Evolutionary conservation across 2,888 invertebrate genomes (phyloP).

Genomic region (Agapostemon virescens): DNA sequence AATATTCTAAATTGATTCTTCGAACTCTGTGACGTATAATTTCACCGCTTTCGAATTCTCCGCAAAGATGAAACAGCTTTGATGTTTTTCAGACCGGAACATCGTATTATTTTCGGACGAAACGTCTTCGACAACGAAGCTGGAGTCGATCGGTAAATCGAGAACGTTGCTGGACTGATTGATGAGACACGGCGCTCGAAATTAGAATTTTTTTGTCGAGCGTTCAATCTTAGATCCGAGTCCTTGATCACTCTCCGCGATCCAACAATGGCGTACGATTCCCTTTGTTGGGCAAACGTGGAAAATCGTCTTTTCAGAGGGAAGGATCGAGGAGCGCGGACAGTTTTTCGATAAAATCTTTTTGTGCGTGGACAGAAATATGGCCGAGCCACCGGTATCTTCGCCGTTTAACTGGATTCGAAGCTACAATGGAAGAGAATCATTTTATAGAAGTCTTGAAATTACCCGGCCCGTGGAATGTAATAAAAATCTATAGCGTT

Average conservation of each 20-base stretch:
- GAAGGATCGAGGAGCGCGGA: slow-evolving; percentile 25
- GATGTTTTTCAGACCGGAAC: neutral
- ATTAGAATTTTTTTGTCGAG: slow-evolving; percentile 11
- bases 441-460: slow-evolving; percentile 25
- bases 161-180: neutral
- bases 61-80: neutral
- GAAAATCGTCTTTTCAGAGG: slow-evolving; percentile 38
- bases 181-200: neutral
- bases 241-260: slow-evolving; percentile 9
- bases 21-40: neutral
- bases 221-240: slow-evolving; percentile 19
- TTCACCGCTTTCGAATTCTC: neutral
- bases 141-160: neutral
- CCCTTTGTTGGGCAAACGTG: slow-evolving; percentile 20
- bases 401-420: slow-evolving; percentile 34
- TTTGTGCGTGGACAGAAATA: slow-evolving; percentile 52
- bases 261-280: slow-evolving; percentile 21
- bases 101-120: neutral
- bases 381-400: slow-evolving; percentile 31
- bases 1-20: neutral
- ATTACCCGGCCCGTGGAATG: neutral
- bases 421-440: slow-evolving; percentile 32
- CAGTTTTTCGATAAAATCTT: slow-evolving; percentile 48
- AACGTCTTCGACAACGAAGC: neutral
- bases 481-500: slow-evolving; percentile 45